Percentiles rank a stretch among this genome's conserved stretches.
phyloP scores from a whole-genome alignment of 2,113 vertebrate genomes.

The Lycaon pictus region DNA sequence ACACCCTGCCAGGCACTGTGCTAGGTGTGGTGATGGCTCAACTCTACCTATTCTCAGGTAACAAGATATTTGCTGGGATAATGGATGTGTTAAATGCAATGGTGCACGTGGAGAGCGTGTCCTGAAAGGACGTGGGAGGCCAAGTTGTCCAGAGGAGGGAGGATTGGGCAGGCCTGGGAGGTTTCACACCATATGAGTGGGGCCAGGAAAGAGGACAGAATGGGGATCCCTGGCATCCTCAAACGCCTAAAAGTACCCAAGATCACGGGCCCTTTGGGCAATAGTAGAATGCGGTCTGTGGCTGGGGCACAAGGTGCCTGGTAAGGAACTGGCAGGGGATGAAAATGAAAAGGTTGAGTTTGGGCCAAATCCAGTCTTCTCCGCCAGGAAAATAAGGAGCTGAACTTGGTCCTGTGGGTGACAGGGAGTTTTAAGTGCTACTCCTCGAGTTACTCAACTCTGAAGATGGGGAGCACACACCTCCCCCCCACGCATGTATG shows the following conservation, averaged over 20 bases:
- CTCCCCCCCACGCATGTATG: accelerated
- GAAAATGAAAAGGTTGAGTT: not conserved
- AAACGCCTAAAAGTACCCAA: not conserved
- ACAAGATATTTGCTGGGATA: accelerated
- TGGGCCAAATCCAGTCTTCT: not conserved
- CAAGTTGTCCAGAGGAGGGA: accelerated
- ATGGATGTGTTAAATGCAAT: accelerated
- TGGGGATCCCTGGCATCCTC: not conserved
- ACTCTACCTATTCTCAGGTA: not conserved
- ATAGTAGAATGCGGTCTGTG: not conserved
- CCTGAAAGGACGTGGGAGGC: accelerated
- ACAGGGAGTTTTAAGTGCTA: not conserved
- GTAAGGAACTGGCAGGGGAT: slow-evolving; percentile 26
- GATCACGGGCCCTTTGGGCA: not conserved
- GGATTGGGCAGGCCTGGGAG: not conserved
- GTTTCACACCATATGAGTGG: not conserved
- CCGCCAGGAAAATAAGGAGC: not conserved
- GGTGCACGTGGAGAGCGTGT: accelerated
- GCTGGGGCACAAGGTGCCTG: not conserved
- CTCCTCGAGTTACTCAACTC: not conserved
- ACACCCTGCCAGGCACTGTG: not conserved
- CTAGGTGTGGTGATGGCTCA: accelerated
- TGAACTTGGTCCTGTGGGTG: slow-evolving; percentile 2
- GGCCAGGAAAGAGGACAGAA: too few species aligned
- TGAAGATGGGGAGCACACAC: not conserved